phyloP scores from a whole-genome alignment of 2,797 vertebrate genomes.

The Tachyglossus aculeatus region DNA sequence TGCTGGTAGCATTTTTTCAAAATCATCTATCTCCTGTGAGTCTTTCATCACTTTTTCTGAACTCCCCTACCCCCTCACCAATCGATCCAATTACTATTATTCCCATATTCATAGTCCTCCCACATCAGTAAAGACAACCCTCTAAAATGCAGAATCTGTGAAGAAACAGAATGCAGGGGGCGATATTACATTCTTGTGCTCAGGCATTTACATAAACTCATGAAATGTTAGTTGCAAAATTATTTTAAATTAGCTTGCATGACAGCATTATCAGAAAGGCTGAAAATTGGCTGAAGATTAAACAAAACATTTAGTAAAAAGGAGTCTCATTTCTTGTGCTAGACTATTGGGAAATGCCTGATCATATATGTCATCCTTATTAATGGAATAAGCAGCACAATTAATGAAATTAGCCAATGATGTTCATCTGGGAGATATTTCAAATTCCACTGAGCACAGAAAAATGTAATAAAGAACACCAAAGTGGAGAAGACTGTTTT shows the following conservation, averaged over 20 bases:
- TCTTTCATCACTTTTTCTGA: neutral
- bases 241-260: neutral
- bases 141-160: neutral
- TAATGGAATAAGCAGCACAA: neutral
- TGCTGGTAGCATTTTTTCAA: neutral
- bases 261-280: neutral
- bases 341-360: neutral
- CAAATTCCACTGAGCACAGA: neutral
- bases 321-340: neutral
- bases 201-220: neutral
- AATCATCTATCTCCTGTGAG: neutral
- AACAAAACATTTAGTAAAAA: too few species aligned
- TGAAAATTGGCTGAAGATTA: neutral
- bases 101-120: neutral
- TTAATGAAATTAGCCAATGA: neutral
- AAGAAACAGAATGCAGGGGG: slow-evolving; percentile 1
- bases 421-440: neutral
- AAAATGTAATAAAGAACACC: slow-evolving; percentile 10
- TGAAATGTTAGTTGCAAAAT: neutral
- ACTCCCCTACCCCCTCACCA: neutral
- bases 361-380: neutral
- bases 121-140: neutral
- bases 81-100: neutral
- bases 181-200: neutral
- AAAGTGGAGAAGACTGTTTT: neutral